Evolutionary conservation across 2,113 vertebrate genomes (phyloP), one percentile per base, ranked within the genome.

Genomic region (Myiozetetes cayanensis): DNA sequence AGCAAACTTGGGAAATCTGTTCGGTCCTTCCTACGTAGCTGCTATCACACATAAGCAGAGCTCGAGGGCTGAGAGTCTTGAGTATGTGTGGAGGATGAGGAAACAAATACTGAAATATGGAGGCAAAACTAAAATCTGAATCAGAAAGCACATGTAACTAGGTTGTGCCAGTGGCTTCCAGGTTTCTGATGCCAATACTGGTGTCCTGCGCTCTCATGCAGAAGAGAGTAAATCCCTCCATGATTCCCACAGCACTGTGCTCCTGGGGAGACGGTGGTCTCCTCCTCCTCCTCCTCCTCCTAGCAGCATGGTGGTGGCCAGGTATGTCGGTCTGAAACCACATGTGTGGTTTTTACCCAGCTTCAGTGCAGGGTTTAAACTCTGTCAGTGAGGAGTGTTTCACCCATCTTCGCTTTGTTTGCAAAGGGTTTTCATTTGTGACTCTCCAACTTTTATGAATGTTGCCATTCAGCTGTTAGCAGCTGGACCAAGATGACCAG

Each of bases 351-450:
- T 84, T 72, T 53, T 15, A 16, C 30, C 12, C 41, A 78, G 33
- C 61, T 55, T 25, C 22, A 31, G 72, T 17, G 59, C 12, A 18
- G n/a, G 19, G 22, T 44, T 81, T 80, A 77, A 43, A 8, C 12
- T 47, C 72, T 43, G 7, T 5, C 10, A 59, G 47, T 2, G 8
- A n/a, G n/a, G 49, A 37, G 14, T 1, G 1, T 10, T 74, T 68
- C 15, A 1, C 25, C 28, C 0, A 0, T 46, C 30, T 84, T 75
- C 0, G 0, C 13, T 43, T 9, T 1, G 3, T 75, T 65, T 52
- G 41, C 35, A 28, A 7, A 52, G 12, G 23, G 12, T 14, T 72
- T 93, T 79, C 0, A 2, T 53, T 39, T n/a, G 31, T 61, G 53
- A 27, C 19, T 12, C 33, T 31, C 35, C 9, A 52, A 33, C 24